Base-by-base conservation (phyloP, 2,113 vertebrate genomes). In the Gymnobelideus leadbeateri region DNA sequence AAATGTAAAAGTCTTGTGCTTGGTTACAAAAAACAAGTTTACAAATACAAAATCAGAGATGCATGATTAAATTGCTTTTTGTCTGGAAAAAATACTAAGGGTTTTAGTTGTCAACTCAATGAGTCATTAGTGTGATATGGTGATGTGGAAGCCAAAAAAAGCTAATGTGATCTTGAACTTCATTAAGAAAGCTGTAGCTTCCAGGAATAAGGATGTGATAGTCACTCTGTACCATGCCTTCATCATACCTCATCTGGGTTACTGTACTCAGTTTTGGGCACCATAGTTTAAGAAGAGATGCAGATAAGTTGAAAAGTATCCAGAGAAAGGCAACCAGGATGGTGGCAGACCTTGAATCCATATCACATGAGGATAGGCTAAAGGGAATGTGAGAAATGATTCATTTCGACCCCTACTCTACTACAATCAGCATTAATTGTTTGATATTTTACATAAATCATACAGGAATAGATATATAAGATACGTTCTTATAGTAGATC, bases 91-190 rank as follows among this genome's bases (percentile, higher is more conserved):
- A n/a, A 84, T 43, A 84, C n/a, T 84, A 84, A 84, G 68, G 68
- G n/a, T 84, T 84, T 84, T 84, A 84, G n/a, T 84, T 84, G n/a
- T 84, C 19, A 84, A 43, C 68, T 84, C 68, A 84, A 23, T 84
- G 68, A 84, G n/a, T 84, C 68, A 84, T 84, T n/a, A 84, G n/a
- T 84, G 68, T 84, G n/a, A 84, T 84, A 43, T 23, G 19, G n/a
- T 84, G 68, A 43, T 84, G n/a, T 23, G 68, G 68, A 84, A 84
- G n/a, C 68, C 68, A 84, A 84, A 84, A 84, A 84, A 84, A 84
- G 37, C n/a, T 84, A 43, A 43, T 84, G 68, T 84, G n/a, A 84
- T 84, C 68, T 84, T 84, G n/a, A 84, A 84, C 68, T 84, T 84
- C 68, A 84, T 84, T 84, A 84, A 84, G 68, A 84, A 43, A 84